phyloP scores from a whole-genome alignment of 2,113 vertebrate genomes.

The Pygoscelis adeliae region DNA sequence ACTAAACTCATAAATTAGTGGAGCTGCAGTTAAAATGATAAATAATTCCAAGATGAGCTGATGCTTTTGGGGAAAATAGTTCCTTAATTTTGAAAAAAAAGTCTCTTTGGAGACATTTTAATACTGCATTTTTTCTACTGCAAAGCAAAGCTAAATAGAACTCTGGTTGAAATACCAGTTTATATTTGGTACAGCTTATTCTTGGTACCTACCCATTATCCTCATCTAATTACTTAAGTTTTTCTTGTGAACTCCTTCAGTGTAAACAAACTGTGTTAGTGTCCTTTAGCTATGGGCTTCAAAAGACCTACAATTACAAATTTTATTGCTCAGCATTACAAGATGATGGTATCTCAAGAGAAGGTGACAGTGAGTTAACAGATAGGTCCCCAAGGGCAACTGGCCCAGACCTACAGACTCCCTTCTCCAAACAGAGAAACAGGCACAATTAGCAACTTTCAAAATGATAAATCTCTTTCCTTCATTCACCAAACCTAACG shows the following conservation, averaged over 20 bases:
- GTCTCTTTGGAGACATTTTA: background rate
- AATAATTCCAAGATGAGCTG: background rate
- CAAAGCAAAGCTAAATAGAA: background rate
- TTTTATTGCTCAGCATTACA: constrained; percentile 75
- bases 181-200: background rate
- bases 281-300: constrained; percentile 61
- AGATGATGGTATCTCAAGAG: constrained; percentile 73
- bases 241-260: constrained; percentile 56
- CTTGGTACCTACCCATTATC: constrained; percentile 1
- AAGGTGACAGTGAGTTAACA: constrained; percentile 76
- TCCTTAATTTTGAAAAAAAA: background rate
- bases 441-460: constrained; percentile 67
- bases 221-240: constrained; percentile 8
- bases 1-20: background rate
- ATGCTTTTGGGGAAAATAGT: background rate
- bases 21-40: background rate
- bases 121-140: background rate
- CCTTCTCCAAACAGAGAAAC: constrained; percentile 74
- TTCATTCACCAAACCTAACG: constrained; percentile 5
- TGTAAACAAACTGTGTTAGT: constrained; percentile 67
- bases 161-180: background rate
- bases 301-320: constrained; percentile 72
- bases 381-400: constrained; percentile 68
- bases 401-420: constrained; percentile 72
- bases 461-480: constrained; percentile 68